Evolutionary conservation across 1,140 invertebrate genomes (phyloP), one percentile per base, ranked within the genome.

Genomic region (Ericerus pela): DNA sequence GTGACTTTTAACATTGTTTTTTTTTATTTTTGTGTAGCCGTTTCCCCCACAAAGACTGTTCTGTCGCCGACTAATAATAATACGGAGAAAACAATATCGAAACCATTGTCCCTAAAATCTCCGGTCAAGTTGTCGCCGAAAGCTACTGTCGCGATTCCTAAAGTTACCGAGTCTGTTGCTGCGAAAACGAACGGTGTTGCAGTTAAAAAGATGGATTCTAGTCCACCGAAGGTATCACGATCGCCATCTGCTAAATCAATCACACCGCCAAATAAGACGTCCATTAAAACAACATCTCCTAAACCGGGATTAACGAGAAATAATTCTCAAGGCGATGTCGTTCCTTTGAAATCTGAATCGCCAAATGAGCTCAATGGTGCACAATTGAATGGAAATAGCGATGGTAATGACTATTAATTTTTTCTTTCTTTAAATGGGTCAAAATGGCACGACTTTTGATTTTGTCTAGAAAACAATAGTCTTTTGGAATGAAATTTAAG

Each of bases 291-390:
- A 10, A 18, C 16, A 3, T 47, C 20, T 10, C 8, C 30, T 8
- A 47, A 47, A 24, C 20, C 41, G 4, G 3, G 10, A 2, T 22
- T 47, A 16, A 24, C 22, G 11, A 47, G 26, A 24, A 47, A 24
- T 47, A 47, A 47, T 47, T 47, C 41, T 8, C 16, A 47, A 24
- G 41, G 41, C 2, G 41, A 47, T 47, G 26, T 47, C 41, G 41
- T 47, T 20, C 16, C 16, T 3, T 22, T 10, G 16, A 16, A n/a
- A 16, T 41, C 14, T 47, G 11, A 47, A 47, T 24, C 22, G 26
- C 41, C 20, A 5, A 10, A 14, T 47, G 8, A 24, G 10, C 14
- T 18, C 8, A 47, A 47, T 47, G 4, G 41, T 47, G 4, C 41
- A 8, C n/a, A n/a, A n/a, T n/a, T n/a, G n/a, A n/a, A n/a, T 33